Percentiles rank a stretch among this genome's conserved stretches.
Conservation (phyloP, 1,140 invertebrate genomes). For the Drosophila sp. region DNA sequence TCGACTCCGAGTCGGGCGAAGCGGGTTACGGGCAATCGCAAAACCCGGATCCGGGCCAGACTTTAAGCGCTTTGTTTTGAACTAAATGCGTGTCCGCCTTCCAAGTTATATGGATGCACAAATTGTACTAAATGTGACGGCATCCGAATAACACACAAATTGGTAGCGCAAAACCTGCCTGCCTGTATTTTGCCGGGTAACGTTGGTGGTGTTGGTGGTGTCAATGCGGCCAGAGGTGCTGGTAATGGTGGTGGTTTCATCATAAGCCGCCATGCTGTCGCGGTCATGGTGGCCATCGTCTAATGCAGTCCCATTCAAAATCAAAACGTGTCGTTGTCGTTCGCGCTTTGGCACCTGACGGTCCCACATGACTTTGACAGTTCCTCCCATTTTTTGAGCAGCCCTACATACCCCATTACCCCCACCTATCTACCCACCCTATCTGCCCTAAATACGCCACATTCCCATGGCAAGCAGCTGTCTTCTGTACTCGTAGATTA, state of each 20-base stretch:
- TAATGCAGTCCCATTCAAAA: slow-evolving; percentile 79
- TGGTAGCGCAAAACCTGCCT: slow-evolving; percentile 16
- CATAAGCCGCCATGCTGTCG: slow-evolving; percentile 58
- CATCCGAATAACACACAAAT: slow-evolving; percentile 45
- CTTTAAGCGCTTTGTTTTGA: slow-evolving; percentile 37
- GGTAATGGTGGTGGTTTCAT: slow-evolving; percentile 47
- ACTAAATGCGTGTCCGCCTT: slow-evolving; percentile 29
- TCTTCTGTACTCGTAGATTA: slow-evolving; percentile 30
- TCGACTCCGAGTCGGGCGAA: not conserved
- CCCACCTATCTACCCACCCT: no score
- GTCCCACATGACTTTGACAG: slow-evolving; percentile 1
- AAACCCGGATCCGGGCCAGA: slow-evolving; percentile 6
- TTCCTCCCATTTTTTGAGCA: not conserved
- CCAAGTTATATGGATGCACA: slow-evolving; percentile 75
- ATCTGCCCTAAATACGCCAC: not conserved
- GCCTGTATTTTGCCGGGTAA: not conserved
- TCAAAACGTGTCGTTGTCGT: slow-evolving; percentile 68
- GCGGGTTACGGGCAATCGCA: not conserved
- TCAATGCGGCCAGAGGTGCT: no score
- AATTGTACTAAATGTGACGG: slow-evolving; percentile 75
- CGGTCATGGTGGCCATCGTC: slow-evolving; percentile 26
- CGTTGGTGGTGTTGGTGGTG: slow-evolving; percentile 1
- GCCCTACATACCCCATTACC: slow-evolving; percentile 1
- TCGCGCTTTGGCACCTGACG: slow-evolving; percentile 33
- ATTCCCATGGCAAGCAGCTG: not conserved